Evolutionary conservation across 1,140 invertebrate species (phyloP).

Genomic region (Sycophaga agraensis): DNA sequence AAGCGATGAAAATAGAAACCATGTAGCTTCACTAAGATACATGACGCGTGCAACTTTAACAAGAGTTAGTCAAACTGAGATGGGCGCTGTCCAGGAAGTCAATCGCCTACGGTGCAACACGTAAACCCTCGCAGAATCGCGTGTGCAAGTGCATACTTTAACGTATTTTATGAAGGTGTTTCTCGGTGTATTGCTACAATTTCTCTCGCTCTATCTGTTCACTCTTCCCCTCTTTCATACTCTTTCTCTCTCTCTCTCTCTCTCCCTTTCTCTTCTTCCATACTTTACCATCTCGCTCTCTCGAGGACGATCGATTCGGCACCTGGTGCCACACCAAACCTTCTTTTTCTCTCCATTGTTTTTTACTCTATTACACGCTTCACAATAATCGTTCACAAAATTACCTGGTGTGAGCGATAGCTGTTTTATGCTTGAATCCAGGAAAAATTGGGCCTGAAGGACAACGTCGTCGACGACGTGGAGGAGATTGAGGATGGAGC

Average conservation of each 20-base stretch:
- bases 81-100: background rate
- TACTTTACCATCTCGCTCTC: background rate
- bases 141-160: background rate
- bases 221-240: background rate
- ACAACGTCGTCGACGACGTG: background rate
- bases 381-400: background rate
- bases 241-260: background rate
- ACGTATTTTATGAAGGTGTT: background rate
- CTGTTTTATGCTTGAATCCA: background rate
- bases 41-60: no score
- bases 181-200: background rate
- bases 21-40: no score
- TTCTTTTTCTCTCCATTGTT: background rate
- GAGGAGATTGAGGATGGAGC: background rate
- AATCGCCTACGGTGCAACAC: background rate
- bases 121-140: background rate
- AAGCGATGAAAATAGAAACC: no score
- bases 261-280: no score
- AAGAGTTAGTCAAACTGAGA: background rate
- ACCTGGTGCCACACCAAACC: conserved; percentile 3
- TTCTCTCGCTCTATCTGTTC: background rate
- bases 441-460: background rate
- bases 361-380: no score
- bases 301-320: conserved; percentile 10
- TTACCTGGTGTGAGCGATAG: background rate